phyloP scores from a whole-genome alignment of 2,888 invertebrate genomes.

The Andrena camellia region DNA sequence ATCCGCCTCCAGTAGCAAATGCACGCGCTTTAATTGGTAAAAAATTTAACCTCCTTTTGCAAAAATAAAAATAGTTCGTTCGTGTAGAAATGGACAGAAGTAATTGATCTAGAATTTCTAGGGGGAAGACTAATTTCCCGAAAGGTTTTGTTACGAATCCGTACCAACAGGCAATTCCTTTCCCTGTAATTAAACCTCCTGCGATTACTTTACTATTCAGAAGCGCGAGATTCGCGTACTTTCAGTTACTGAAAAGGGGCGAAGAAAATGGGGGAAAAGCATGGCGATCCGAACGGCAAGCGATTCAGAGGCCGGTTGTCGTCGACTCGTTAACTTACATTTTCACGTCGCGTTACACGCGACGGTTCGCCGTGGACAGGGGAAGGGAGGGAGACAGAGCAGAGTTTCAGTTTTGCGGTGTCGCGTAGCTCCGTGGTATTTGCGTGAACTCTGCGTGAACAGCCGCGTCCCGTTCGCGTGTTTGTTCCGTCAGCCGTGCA shows the following conservation, averaged over 20 bases:
- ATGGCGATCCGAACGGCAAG: background rate
- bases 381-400: background rate
- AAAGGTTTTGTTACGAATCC: too few relatives aligned
- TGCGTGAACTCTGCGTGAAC: conserved; percentile 51
- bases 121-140: too few relatives aligned
- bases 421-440: conserved; percentile 60
- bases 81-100: too few relatives aligned
- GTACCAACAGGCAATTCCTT: too few relatives aligned
- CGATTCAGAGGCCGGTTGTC: background rate
- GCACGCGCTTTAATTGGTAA: too few relatives aligned
- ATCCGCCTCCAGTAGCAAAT: too few relatives aligned
- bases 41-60: too few relatives aligned
- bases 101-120: too few relatives aligned
- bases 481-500: conserved; percentile 42
- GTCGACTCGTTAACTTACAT: conserved; percentile 40
- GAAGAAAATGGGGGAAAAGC: background rate
- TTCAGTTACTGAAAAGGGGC: background rate
- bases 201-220: background rate
- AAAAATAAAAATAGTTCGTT: too few relatives aligned
- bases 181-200: background rate
- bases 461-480: conserved; percentile 50
- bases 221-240: background rate
- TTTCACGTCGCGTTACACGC: conserved; percentile 21
- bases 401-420: conserved; percentile 55
- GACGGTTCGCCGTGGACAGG: background rate